phyloP scores from a whole-genome alignment of 2,797 vertebrate species.

The Pogoniulus pusillus region DNA sequence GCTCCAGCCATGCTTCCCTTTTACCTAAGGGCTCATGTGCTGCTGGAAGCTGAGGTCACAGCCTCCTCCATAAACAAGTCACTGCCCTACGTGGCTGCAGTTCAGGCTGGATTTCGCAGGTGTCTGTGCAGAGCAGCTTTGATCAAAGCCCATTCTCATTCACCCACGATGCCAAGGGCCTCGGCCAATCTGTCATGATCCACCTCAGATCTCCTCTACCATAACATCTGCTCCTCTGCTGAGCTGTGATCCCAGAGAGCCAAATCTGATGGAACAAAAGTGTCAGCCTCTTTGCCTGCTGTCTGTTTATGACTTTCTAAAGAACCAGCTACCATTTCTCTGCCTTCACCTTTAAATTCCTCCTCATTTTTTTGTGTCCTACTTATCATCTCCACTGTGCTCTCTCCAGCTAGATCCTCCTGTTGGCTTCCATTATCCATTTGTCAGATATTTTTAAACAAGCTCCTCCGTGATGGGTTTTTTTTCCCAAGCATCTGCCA shows the following conservation, averaged over 20 bases:
- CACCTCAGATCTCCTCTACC: neutral
- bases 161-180: neutral
- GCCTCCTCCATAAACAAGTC: neutral
- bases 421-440: neutral
- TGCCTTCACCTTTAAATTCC: constrained; percentile 12
- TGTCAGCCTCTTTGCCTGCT: neutral
- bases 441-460: constrained; percentile 61
- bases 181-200: neutral
- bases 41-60: neutral
- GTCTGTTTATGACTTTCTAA: neutral
- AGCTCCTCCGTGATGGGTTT: constrained; percentile 47
- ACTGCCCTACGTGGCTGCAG: neutral
- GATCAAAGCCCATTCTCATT: neutral
- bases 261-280: neutral
- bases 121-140: neutral
- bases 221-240: neutral
- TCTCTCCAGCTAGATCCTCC: neutral
- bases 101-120: neutral
- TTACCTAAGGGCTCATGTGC: neutral
- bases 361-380: neutral
- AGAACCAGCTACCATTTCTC: neutral
- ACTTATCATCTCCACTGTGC: neutral
- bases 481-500: constrained; percentile 59
- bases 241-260: neutral
- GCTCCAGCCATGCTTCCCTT: neutral